Conservation (phyloP, 92 coral and sea anemone species). For the Virgularia gustaviana region DNA sequence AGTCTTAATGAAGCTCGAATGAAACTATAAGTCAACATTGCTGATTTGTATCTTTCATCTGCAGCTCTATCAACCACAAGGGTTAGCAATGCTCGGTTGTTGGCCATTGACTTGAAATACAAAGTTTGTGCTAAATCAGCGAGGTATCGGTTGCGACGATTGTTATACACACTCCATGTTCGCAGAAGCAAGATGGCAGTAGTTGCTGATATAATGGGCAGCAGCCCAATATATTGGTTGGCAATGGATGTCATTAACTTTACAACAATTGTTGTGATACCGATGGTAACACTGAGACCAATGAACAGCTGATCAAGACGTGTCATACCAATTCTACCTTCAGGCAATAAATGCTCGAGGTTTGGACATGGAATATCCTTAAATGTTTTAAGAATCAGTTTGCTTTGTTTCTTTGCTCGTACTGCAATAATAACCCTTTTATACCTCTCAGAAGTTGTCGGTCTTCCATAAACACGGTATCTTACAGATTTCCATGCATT, state of each 20-base stretch:
- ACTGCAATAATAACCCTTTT: slow-evolving; percentile 78
- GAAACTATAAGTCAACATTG: slow-evolving; percentile 72
- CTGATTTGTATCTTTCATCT: slow-evolving; percentile 70
- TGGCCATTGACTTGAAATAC: slow-evolving; percentile 81
- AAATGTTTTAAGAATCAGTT: slow-evolving; percentile 68
- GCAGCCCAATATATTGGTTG: slow-evolving; percentile 63
- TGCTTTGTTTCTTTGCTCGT: slow-evolving; percentile 67
- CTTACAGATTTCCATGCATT: slow-evolving; percentile 43
- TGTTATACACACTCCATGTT: slow-evolving; percentile 80
- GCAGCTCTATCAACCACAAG: slow-evolving; percentile 74
- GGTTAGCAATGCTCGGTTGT: slow-evolving; percentile 77
- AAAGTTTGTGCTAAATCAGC: slow-evolving; percentile 69
- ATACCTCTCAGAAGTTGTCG: slow-evolving; percentile 62
- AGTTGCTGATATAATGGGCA: slow-evolving; percentile 61
- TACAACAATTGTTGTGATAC: slow-evolving; percentile 59
- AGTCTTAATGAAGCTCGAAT: slow-evolving; percentile 61
- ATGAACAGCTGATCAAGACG: slow-evolving; percentile 64
- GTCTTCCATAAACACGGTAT: slow-evolving; percentile 45
- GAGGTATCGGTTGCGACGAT: slow-evolving; percentile 71
- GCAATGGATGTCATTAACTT: slow-evolving; percentile 72
- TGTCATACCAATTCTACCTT: slow-evolving; percentile 78
- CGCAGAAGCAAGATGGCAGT: slow-evolving; percentile 60
- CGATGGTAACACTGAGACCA: slow-evolving; percentile 58
- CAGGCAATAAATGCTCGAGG: slow-evolving; percentile 78
- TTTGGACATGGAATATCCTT: slow-evolving; percentile 80